Percentiles rank a stretch among this genome's conserved stretches.
These are phyloP conservation scores for Australoheros scitulus DNA, from an alignment of 2,113 vertebrate genomes.

Conservation along the genomic window DNA sequence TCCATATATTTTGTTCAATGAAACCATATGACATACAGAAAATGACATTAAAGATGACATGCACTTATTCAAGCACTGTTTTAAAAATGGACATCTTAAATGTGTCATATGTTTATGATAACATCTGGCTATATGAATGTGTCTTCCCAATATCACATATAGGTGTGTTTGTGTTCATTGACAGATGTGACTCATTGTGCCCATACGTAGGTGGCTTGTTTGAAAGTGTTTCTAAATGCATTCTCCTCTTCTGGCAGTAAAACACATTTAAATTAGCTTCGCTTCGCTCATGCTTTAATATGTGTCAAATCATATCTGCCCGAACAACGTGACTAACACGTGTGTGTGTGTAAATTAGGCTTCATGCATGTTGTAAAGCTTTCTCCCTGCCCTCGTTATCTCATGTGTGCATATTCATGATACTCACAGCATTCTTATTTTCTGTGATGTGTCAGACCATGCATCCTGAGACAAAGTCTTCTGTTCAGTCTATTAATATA, in stretches of 20 bases:
- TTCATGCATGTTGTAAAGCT: constrained; percentile 10
- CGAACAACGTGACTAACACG: neutral
- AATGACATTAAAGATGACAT: neutral
- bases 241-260: neutral
- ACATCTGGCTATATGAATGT: neutral
- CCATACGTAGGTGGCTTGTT: neutral
- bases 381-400: neutral
- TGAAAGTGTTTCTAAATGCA: neutral
- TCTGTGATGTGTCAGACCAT: constrained; percentile 60
- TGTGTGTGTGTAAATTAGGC: neutral
- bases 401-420: constrained; percentile 18
- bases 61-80: neutral
- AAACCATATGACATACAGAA: neutral
- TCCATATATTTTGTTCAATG: neutral
- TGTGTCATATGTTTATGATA: neutral
- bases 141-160: neutral
- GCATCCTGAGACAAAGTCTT: constrained; percentile 60
- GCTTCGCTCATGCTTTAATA: neutral
- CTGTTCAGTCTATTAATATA: constrained; percentile 61
- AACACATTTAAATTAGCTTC: neutral
- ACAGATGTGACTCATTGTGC: constrained; percentile 14
- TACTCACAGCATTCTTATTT: constrained; percentile 62
- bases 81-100: neutral
- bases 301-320: neutral
- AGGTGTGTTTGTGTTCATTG: neutral